Evolutionary conservation across 2,888 invertebrate genomes (phyloP).

Genomic region (Agapetus fuscipes): DNA sequence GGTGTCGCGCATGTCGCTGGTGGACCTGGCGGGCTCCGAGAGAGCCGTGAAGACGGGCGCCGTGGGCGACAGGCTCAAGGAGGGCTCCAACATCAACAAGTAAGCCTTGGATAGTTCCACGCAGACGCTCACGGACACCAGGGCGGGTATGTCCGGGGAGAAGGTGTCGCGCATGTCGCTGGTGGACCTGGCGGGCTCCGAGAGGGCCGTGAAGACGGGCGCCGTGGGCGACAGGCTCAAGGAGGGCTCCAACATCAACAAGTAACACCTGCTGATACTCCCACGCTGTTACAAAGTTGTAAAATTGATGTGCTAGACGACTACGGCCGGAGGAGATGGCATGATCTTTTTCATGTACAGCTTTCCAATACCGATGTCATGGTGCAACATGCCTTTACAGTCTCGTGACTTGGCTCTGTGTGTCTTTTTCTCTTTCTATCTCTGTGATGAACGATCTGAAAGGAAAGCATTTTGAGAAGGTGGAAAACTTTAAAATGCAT

Average conservation of each 20-base stretch:
- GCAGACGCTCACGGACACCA: conserved; percentile 79
- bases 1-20: conserved; percentile 91
- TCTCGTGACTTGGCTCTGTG: no score
- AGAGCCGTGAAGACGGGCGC: conserved; percentile 97
- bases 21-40: conserved; percentile 97
- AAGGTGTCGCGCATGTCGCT: conserved; percentile 94
- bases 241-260: conserved; percentile 99
- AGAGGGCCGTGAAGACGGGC: conserved; percentile 96
- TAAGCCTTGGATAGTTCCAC: conserved; percentile 62
- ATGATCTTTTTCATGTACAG: no score
- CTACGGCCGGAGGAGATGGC: no score
- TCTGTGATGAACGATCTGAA: no score
- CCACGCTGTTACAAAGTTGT: conserved; percentile 56
- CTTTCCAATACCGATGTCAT: no score
- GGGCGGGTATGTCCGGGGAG: conserved; percentile 86
- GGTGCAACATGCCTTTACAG: no score
- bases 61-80: conserved; percentile 93
- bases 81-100: conserved; percentile 99
- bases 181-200: conserved; percentile 96
- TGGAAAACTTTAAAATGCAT: no score
- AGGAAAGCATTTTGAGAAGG: no score
- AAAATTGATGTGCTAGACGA: no score
- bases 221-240: conserved; percentile 96
- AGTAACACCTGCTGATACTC: conserved; percentile 60
- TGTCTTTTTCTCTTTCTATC: no score